Base-by-base conservation (phyloP, 2,797 vertebrate species). In the Vireo griseus region DNA sequence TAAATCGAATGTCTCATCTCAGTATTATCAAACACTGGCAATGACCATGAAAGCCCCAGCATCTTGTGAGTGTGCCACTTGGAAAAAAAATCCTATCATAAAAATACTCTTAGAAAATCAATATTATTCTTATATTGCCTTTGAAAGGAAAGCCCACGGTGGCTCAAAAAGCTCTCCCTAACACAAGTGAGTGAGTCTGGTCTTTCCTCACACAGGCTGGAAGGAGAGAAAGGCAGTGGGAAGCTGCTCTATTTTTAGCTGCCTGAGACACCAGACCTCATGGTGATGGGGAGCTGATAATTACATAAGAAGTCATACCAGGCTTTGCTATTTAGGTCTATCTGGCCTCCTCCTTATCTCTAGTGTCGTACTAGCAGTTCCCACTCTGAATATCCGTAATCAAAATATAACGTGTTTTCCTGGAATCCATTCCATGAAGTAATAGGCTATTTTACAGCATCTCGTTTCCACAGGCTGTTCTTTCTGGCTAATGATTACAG, bases 271-370 rank as follows among this genome's bases (percentile, higher is more conserved):
- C 1, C 79, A 86, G 88, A 80, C 44, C 69, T 94, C 73, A 44
- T 11, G 67, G 90, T 86, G 82, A 52, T 81, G 86, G 5, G 31
- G 75, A 39, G 47, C 58, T 81, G 92, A 84, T 59, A 84, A 92
- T 85, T 94, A 90, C 86, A 65, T 94, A 96, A 94, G 71, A 89
- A 89, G 76, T 74, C 87, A 86, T 28, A 44, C 61, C 52, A 29
- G 86, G 88, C 40, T 88, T 42, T 86, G 47, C 94, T 95, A 93
- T 95, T 91, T 95, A 78, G 87, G 82, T 91, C 76, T 77, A 47
- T 92, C 76, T 92, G 90, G 82, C 58, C 62, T 90, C 88, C 61
- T 80, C 79, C 76, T 92, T 95, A 96, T 96, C 95, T 93, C 37
- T 47, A 94, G 82, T 80, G 72, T 58, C 3, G 87, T 90, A 91